Conservation (phyloP, 2,797 vertebrate genomes). For the Australoheros facetus region DNA sequence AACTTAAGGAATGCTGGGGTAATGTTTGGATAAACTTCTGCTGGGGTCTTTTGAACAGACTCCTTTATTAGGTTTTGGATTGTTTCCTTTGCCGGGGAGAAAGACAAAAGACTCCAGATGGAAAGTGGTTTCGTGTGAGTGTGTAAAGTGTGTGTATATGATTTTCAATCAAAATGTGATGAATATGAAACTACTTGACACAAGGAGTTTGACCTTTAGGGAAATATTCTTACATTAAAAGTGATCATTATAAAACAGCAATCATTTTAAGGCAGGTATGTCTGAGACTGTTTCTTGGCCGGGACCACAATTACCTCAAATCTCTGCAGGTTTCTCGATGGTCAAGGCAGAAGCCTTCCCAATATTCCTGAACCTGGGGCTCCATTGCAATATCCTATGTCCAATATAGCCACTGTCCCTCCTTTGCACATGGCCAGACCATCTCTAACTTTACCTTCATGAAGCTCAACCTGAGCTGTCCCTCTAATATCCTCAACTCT, state of each 20-base stretch:
- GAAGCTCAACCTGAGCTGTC: too few species aligned
- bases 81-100: conserved; percentile 20
- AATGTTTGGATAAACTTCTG: conserved; percentile 63
- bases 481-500: too few species aligned
- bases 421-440: neutral
- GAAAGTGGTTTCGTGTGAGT: neutral
- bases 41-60: conserved; percentile 46
- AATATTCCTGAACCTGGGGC: neutral
- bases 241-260: neutral
- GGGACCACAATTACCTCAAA: neutral
- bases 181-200: conserved; percentile 5
- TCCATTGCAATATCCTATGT: neutral
- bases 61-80: conserved; percentile 40
- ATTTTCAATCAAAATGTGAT: neutral
- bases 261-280: neutral
- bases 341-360: neutral
- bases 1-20: conserved; percentile 53
- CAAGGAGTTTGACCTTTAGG: neutral
- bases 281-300: neutral
- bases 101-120: conserved; percentile 11
- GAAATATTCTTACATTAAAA: neutral
- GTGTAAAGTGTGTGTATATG: neutral
- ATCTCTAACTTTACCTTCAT: too few species aligned
- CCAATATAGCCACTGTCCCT: neutral
- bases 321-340: neutral